Conservation (phyloP, 2,888 invertebrate species). For the Phymatocera aterrima region DNA sequence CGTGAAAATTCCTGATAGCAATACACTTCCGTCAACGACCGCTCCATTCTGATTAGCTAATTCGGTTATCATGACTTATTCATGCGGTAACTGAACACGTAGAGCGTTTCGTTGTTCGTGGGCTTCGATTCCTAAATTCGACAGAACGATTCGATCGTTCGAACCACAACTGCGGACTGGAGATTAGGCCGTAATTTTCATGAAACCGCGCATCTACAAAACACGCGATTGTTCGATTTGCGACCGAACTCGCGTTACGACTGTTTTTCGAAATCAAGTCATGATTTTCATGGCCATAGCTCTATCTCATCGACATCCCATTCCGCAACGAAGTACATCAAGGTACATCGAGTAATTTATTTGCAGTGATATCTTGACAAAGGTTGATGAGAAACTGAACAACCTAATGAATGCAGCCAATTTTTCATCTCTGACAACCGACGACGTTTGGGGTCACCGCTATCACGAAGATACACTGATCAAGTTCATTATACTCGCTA, state of each 20-base stretch:
- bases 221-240: neutral
- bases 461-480: neutral
- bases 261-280: neutral
- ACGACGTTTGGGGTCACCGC: neutral
- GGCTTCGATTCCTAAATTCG: too few species aligned
- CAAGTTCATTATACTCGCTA: neutral
- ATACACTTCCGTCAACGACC: too few species aligned
- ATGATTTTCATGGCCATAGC: neutral
- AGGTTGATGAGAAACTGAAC: conserved; percentile 14
- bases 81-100: too few species aligned
- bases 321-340: neutral
- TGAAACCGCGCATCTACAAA: too few species aligned
- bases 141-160: too few species aligned
- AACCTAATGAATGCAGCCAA: neutral
- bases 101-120: too few species aligned
- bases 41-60: too few species aligned
- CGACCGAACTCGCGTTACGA: neutral
- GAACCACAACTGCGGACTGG: too few species aligned
- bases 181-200: too few species aligned
- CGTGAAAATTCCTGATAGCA: too few species aligned
- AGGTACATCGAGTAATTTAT: neutral
- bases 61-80: too few species aligned
- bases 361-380: conserved; percentile 5
- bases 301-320: neutral
- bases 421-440: neutral